phyloP scores from a whole-genome alignment of 1,140 invertebrate species.

The Drosophila mojavensis region DNA sequence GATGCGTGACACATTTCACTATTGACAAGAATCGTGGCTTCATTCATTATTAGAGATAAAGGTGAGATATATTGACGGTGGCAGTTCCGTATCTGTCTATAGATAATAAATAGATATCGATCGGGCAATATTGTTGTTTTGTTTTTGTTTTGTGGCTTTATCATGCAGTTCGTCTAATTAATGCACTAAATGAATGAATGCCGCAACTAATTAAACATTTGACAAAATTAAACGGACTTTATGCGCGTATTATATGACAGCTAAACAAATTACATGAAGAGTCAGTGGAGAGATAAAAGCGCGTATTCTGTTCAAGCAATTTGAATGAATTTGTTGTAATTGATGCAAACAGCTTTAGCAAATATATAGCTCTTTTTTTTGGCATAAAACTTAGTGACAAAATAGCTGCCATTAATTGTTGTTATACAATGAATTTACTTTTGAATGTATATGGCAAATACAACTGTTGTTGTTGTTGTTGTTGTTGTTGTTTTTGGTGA shows the following conservation, averaged over 20 bases:
- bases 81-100: background rate
- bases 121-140: conserved; percentile 35
- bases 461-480: conserved; percentile 58
- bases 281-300: conserved; percentile 34
- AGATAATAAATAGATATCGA: conserved; percentile 10
- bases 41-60: background rate
- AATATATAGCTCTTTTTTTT: conserved; percentile 55
- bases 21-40: background rate
- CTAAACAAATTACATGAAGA: conserved; percentile 56
- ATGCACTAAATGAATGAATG: conserved; percentile 40
- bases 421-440: conserved; percentile 50
- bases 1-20: background rate
- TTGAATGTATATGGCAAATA: conserved; percentile 71
- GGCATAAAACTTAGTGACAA: conserved; percentile 72
- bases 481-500: conserved; percentile 35
- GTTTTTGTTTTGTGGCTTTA: conserved; percentile 26
- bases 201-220: conserved; percentile 73
- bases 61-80: background rate
- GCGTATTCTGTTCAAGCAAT: conserved; percentile 48
- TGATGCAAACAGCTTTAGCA: conserved; percentile 68
- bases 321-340: conserved; percentile 59
- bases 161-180: conserved; percentile 62
- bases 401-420: conserved; percentile 77
- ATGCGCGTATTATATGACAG: conserved; percentile 11
- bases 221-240: conserved; percentile 44